Evolutionary conservation across 2,888 invertebrate genomes (phyloP).

Genomic region (Serrognathus titanus): DNA sequence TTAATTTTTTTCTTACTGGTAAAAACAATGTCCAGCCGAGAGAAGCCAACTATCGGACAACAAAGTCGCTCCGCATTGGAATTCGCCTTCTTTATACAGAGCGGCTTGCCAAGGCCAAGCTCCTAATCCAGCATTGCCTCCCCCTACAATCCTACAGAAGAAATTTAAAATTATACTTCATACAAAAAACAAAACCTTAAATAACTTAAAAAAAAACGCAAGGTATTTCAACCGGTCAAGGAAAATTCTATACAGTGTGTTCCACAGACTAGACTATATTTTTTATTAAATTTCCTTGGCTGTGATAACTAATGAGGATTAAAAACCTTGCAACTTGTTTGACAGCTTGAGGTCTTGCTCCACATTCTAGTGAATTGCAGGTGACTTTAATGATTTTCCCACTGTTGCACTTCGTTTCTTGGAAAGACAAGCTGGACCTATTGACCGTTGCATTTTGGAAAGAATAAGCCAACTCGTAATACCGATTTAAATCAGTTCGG

Average conservation of each 20-base stretch:
- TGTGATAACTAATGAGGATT: neutral
- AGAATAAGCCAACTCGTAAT: constrained; percentile 61
- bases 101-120: constrained; percentile 88
- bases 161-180: constrained; percentile 31
- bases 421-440: constrained; percentile 64
- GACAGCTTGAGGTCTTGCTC: constrained; percentile 63
- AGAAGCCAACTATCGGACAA: constrained; percentile 69
- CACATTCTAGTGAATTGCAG: constrained; percentile 68
- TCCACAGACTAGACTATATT: neutral
- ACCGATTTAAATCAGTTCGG: constrained; percentile 32
- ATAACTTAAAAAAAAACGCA: neutral
- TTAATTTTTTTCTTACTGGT: constrained; percentile 57
- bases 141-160: constrained; percentile 70
- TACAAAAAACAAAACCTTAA: neutral
- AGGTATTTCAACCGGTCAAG: neutral
- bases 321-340: constrained; percentile 66
- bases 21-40: constrained; percentile 80
- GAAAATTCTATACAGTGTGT: neutral
- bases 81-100: constrained; percentile 78
- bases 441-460: constrained; percentile 49
- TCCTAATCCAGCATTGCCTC: constrained; percentile 70
- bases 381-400: constrained; percentile 65
- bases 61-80: constrained; percentile 78
- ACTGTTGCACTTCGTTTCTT: constrained; percentile 59
- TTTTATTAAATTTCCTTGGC: neutral